phyloP scores from a whole-genome alignment of 2,797 vertebrate species.

The Cuculus canorus region DNA sequence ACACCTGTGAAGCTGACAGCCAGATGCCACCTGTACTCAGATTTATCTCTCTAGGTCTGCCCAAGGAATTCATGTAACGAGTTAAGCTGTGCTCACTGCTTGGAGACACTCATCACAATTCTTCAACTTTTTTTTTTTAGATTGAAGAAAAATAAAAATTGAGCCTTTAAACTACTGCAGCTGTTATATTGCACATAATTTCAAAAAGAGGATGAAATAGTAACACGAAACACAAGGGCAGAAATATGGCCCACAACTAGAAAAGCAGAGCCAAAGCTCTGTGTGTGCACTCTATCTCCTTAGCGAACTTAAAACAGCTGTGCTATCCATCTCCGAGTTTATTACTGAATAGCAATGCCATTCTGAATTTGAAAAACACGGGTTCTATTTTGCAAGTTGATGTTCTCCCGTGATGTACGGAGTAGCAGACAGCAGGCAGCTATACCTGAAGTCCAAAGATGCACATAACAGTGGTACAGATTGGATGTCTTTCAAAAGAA shows the following conservation, averaged over 20 bases:
- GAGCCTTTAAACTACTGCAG: neutral
- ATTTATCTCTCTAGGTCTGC: neutral
- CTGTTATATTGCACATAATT: neutral
- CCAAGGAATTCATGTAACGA: neutral
- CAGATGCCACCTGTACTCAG: neutral
- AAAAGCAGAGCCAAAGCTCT: neutral
- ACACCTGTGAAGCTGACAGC: neutral
- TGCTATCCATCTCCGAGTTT: neutral
- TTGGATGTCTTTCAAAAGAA: neutral
- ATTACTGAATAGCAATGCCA: neutral
- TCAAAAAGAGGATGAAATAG: neutral
- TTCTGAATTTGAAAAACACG: neutral
- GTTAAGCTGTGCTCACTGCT: neutral
- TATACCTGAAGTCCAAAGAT: neutral
- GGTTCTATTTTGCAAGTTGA: neutral
- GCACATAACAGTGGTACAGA: neutral
- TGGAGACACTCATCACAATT: neutral
- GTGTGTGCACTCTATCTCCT: neutral
- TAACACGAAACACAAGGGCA: neutral
- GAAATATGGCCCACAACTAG: neutral
- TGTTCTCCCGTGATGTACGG: neutral
- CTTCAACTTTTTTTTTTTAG: neutral
- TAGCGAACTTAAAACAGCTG: neutral
- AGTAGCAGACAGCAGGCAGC: neutral
- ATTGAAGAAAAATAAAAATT: neutral